Base-by-base conservation (phyloP, 1,140 invertebrate genomes). In the Notospermus geniculatus region DNA sequence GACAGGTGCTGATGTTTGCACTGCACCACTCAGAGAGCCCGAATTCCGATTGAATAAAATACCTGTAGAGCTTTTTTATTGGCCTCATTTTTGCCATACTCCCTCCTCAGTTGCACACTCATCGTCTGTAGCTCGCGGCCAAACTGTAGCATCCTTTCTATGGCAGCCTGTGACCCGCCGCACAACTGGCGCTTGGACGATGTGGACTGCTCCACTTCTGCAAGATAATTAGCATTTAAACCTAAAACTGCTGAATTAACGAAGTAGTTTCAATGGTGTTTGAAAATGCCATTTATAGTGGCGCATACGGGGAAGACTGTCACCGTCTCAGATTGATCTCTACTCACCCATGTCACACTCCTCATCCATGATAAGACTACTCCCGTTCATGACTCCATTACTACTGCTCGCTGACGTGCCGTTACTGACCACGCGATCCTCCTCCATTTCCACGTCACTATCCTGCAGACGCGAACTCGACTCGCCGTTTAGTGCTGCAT, bases 41-140 rank as follows among this genome's bases (percentile, higher is more conserved):
- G n/a, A n/a, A n/a, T n/a, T n/a, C n/a, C n/a, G n/a, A n/a, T n/a
- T n/a, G n/a, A n/a, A n/a, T n/a, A n/a, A n/a, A n/a, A n/a, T 73
- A 92, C 91, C 85, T 92, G 89, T 39, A 97, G 83, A 89, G 97
- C 94, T 83, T 94, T 91, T 80, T 94, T 93, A 82, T 95, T 94
- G 45, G 84, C 85, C 77, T 93, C 89, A 83, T 88, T 91, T 71
- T 89, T 88, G 65, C 91, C 91, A 76, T 91, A 89, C 71, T 93
- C 87, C 73, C 88, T 87, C 65, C 88, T 86, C 59, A 97, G 83
- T 60, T 89, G 87, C 82, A 92, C 87, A 76, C 91, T 94, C 86
- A 96, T 91, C 65, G 89, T 86, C 79, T 96, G 92, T 46, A 98
- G 84, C 77, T 97, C 93, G 72, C 90, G 87, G 29, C 95, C 95